Evolutionary conservation across 2,797 vertebrate genomes (phyloP), one percentile per base, ranked within the genome.

Genomic region (Ctenopoma kingsleyae): DNA sequence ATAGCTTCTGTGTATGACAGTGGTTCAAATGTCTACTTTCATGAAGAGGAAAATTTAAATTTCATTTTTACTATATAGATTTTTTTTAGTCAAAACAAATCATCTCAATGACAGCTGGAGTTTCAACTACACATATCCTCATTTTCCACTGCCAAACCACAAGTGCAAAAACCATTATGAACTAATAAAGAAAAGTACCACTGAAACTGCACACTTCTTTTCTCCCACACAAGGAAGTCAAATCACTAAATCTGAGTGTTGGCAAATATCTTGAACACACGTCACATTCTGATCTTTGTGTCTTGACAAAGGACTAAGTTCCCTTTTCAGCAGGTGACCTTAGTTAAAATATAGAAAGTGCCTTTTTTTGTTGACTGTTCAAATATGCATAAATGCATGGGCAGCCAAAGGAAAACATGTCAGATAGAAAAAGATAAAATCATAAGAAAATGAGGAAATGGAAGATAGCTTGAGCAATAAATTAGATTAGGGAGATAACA

Each of bases 381-480:
- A 66, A 78, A 82, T 53, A 72, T n/a, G 22, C 16, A n/a, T 64
- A 30, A 49, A 83, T 50, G 68, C 72, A 72, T 71, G 57, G 52
- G 52, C 9, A 72, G 46, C 75, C 74, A 53, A 40, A 56, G 38
- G 40, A 70, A 82, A 78, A 70, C 7, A 15, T 17, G 17, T 54
- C 17, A 22, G 43, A 55, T 61, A 74, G 44, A 54, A 68, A 58
- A 69, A 55, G 0, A 73, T 50, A 0, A 13, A 63, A 58, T 27
- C 50, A 50, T 23, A 38, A 66, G 16, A 57, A 83, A 91, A 90
- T 60, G 73, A 83, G 84, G 91, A 94, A 92, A 74, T 82, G 72
- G 62, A 76, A 80, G 53, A 30, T 3, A 50, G 1, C 1, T 50
- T 61, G n/a, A 44, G 80, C 17, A 87, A 86, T 68, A 73, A 62